These are phyloP conservation scores for Apus apus DNA, from an alignment of 2,113 vertebrate species.

Conservation along the genomic window DNA sequence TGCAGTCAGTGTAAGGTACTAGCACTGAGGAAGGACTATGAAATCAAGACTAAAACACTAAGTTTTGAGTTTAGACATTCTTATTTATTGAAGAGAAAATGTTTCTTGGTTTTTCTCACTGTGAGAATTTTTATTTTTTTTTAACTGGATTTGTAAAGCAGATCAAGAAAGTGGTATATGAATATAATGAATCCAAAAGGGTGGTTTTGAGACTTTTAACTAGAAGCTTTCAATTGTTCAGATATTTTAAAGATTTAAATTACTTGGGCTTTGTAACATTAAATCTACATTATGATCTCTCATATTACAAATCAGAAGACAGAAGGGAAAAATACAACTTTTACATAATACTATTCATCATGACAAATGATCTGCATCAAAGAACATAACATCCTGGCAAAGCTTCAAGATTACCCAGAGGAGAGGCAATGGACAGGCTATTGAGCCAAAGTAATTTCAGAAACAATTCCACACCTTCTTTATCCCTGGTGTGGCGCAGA, in stretches of 20 bases:
- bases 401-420: slow-evolving; percentile 50
- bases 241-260: not conserved
- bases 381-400: slow-evolving; percentile 49
- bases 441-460: slow-evolving; percentile 15
- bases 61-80: not conserved
- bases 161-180: not conserved
- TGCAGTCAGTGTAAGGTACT: not conserved
- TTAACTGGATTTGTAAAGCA: not conserved
- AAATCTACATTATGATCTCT: slow-evolving; percentile 11
- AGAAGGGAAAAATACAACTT: slow-evolving; percentile 31
- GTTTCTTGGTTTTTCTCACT: not conserved
- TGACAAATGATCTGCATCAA: slow-evolving; percentile 55
- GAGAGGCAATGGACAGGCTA: slow-evolving; percentile 31
- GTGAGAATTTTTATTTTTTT: not conserved
- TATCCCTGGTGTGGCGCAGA: not conserved
- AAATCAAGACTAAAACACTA: not conserved
- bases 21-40: not conserved
- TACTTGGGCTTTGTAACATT: not conserved
- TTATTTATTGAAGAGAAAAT: not conserved
- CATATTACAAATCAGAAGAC: not conserved
- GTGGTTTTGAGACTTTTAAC: not conserved
- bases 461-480: slow-evolving; percentile 33
- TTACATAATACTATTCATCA: slow-evolving; percentile 26
- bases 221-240: not conserved
- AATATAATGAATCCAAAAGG: not conserved